Evolutionary conservation across 37 sponge, comb jelly and placozoan genomes (phyloP), one percentile per base, ranked within the genome.

Genomic region (Axinella damicornis): DNA sequence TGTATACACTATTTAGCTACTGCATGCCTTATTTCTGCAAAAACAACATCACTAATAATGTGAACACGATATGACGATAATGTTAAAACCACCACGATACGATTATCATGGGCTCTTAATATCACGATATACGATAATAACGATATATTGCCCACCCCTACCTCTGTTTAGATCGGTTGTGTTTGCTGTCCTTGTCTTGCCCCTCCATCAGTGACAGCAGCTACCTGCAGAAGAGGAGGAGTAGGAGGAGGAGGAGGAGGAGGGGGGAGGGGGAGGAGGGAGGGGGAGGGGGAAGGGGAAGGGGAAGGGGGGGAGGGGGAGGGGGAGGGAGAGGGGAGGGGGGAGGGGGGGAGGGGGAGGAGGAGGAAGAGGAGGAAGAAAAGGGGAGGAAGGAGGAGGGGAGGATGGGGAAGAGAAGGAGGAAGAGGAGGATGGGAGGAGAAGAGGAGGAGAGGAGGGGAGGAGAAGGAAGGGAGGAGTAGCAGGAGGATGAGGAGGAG

Each of bases 141-240:
- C n/a, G n/a, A n/a, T n/a, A n/a, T n/a, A n/a, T n/a, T n/a, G n/a
- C 46, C 46, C 9, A 46, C 46, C 11, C 33, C 56, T 73, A 55
- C 28, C 54, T 73, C 55, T 28, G 52, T 73, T 37, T 53, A 54
- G 56, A 40, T 18, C 12, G 74, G 55, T n/a, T 25, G 74, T 46
- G 46, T 46, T 46, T 46, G 46, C 46, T 46, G 46, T 46, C 46
- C 46, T 9, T 54, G 52, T 73, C 55, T 73, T 73, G 27, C 46
- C 46, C 46, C 46, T 46, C 46, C 46, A 46, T 46, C 46, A 46
- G 4, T 46, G 46, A 46, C 46, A 46, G 46, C 46, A 46, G 46
- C n/a, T 54, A 15, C 22, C 74, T 30, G 74, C 56, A 54, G 71
- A n/a, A 37, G 39, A 20, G 20, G 5, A 22, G 40, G 13, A 41